A percentile compares a stretch with the other conserved stretches of the same genome.
phyloP scores from a whole-genome alignment of 2,113 vertebrate genomes.

The Ameiurus melas region DNA sequence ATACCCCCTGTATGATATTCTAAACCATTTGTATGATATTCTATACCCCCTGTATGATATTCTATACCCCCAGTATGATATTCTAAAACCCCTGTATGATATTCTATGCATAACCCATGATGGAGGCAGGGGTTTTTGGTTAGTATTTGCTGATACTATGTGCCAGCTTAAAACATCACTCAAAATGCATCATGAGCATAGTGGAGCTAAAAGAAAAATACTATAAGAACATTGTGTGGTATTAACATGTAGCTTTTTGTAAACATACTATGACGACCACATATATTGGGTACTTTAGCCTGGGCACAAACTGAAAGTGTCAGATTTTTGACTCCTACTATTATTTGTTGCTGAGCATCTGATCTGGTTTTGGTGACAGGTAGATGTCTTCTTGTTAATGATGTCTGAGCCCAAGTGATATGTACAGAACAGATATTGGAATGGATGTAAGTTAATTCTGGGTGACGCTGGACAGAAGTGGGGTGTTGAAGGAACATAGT shows the following conservation, averaged over 20 bases:
- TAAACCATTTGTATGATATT: too few species aligned
- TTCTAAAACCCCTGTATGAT: too few species aligned
- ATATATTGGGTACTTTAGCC: background rate
- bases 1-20: too few species aligned
- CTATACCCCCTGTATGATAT: too few species aligned
- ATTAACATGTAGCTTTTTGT: background rate
- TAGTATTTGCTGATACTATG: background rate
- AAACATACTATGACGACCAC: background rate
- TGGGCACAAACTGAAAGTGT: background rate
- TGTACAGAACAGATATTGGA: background rate
- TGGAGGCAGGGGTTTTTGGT: too few species aligned
- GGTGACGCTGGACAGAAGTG: background rate
- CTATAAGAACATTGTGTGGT: background rate
- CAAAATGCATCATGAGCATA: background rate
- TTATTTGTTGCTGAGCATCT: background rate
- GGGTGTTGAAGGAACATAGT: background rate
- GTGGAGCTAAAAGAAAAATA: background rate
- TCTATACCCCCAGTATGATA: too few species aligned
- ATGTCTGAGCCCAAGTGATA: background rate
- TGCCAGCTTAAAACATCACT: background rate
- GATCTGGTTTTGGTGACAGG: background rate
- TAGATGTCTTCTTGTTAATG: background rate
- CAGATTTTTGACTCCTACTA: background rate
- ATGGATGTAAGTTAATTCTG: background rate
- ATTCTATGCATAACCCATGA: background rate